Conservation (phyloP, 2,113 vertebrate species). For the Ochotona curzoniae region DNA sequence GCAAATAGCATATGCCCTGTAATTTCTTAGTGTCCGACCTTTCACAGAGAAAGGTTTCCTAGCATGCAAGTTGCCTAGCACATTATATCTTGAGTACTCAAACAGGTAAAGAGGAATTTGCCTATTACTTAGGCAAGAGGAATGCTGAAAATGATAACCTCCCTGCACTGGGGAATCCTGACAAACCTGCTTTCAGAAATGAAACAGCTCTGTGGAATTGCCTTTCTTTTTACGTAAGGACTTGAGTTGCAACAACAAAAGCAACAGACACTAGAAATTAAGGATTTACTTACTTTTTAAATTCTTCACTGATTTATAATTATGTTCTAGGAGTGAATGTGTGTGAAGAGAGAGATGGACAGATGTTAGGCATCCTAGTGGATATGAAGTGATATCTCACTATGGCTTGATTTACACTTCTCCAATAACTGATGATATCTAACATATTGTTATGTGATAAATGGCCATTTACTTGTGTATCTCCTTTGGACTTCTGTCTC, state of each 20-base stretch:
- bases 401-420: slow-evolving; percentile 6
- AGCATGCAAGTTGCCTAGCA: background rate
- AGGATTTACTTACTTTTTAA: background rate
- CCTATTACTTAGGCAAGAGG: background rate
- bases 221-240: slow-evolving; percentile 11
- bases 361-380: background rate
- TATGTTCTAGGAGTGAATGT: background rate
- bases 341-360: background rate
- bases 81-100: slow-evolving; percentile 15
- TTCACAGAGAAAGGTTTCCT: slow-evolving; percentile 32
- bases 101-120: background rate
- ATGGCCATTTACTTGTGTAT: background rate
- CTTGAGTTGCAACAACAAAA: background rate
- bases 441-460: background rate
- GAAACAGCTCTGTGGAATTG: background rate
- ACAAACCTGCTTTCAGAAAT: background rate
- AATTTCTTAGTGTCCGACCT: slow-evolving; percentile 19
- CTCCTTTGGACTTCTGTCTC: background rate
- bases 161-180: slow-evolving; percentile 7
- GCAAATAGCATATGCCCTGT: background rate
- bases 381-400: background rate
- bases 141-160: background rate
- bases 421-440: background rate
- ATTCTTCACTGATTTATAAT: slow-evolving; percentile 30
- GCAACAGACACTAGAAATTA: slow-evolving; percentile 10